Conservation (phyloP, 2,888 invertebrate species). For the Eubasilissa splendida region DNA sequence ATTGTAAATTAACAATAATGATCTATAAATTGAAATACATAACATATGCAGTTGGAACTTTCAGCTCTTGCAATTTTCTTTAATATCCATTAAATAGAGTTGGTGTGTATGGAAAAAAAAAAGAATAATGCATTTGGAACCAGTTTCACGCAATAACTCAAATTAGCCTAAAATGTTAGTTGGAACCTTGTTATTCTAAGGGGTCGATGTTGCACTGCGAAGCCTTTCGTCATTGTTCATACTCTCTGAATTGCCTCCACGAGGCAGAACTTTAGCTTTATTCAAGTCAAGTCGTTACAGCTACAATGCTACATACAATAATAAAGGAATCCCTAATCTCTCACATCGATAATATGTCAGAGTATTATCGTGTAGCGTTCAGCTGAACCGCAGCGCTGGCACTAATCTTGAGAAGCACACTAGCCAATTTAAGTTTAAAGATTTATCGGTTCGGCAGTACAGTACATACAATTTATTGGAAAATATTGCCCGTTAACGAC, state of each 20-base stretch:
- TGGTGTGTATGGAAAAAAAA: too few species aligned
- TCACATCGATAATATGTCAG: constrained; percentile 54
- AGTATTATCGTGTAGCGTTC: constrained; percentile 57
- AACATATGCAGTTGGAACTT: too few species aligned
- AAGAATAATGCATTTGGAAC: too few species aligned
- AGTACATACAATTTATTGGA: constrained; percentile 38
- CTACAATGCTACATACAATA: constrained; percentile 55
- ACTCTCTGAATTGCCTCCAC: constrained; percentile 1
- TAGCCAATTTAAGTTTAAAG: constrained; percentile 54
- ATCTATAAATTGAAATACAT: too few species aligned
- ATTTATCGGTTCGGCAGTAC: constrained; percentile 46
- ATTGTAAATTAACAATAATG: too few species aligned
- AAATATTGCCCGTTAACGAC: constrained; percentile 57
- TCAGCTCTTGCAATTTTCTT: too few species aligned
- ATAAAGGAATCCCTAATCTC: constrained; percentile 58
- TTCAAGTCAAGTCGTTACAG: constrained; percentile 43
- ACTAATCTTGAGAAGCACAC: constrained; percentile 50
- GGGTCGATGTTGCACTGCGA: not conserved
- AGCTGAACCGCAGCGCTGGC: constrained; percentile 27
- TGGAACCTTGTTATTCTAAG: not conserved
- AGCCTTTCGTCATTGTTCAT: constrained; percentile 21
- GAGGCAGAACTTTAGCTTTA: constrained; percentile 46
- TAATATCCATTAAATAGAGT: too few species aligned
- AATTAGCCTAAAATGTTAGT: not conserved
- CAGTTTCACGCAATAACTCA: too few species aligned